Percentiles rank a stretch among this genome's conserved stretches.
Conservation (phyloP, 2,888 invertebrate species). For the Apotomis betuletana region DNA sequence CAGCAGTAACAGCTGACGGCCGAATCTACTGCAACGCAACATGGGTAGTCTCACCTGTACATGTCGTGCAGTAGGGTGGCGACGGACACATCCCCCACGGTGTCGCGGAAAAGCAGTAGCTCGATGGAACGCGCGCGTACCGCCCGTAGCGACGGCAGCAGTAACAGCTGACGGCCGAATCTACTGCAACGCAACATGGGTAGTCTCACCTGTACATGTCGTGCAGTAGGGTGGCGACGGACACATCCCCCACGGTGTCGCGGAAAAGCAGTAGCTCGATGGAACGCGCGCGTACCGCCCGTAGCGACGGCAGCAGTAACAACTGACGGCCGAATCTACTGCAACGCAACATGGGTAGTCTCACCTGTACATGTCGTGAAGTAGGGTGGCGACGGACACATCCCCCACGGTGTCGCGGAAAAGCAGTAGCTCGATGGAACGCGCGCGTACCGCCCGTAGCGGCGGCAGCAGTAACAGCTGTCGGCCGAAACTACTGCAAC, state of each 20-base stretch:
- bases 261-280: conserved; percentile 94
- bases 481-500: conserved; percentile 88
- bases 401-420: conserved; percentile 97
- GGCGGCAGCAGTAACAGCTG: conserved; percentile 93
- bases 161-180: conserved; percentile 93
- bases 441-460: conserved; percentile 90
- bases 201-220: conserved; percentile 88
- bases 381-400: conserved; percentile 93
- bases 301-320: conserved; percentile 91
- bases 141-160: conserved; percentile 92
- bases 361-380: conserved; percentile 92
- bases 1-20: conserved; percentile 91
- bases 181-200: conserved; percentile 64
- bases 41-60: conserved; percentile 79
- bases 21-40: conserved; percentile 85
- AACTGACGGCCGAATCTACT: conserved; percentile 92
- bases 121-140: conserved; percentile 93
- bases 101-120: conserved; percentile 94
- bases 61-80: conserved; percentile 94
- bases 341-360: conserved; percentile 21
- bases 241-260: conserved; percentile 96
- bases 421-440: conserved; percentile 93
- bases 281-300: conserved; percentile 91
- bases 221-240: conserved; percentile 92
- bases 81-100: conserved; percentile 96